Evolutionary conservation across 2,888 invertebrate genomes (phyloP), one percentile per base, ranked within the genome.

Genomic region (Bombyx huttoni): DNA sequence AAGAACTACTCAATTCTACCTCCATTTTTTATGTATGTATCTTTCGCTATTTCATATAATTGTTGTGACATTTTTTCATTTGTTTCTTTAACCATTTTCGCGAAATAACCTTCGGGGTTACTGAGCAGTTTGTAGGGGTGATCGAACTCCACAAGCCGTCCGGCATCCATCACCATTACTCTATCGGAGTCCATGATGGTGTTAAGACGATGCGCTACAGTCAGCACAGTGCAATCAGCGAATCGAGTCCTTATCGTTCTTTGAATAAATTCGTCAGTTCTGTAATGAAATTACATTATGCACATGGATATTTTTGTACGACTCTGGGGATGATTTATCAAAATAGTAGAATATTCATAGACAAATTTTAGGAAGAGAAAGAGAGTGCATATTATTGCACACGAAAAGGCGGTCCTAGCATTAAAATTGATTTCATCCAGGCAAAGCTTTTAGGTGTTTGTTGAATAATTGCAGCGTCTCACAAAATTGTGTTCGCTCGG

Each of bases 141-240:
- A 71, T 92, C 93, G 64, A 91, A 94, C 78, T 94, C 94, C 53
- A 91, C 92, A 53, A 95, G 90, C 13, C 84, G 78, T 0, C 98
- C 98, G 7, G 92, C 90, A 68, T 96, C 94, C 92, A 98, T 93
- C 1, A 97, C 96, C 70, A 97, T 89, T 13, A 97, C 93, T 55
- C 93, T 91, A 82, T 97, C 96, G 0, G 95, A 96, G 78, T 98
- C 97, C 93, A 98, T 97, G 57, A 98, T 94, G 0, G 97, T 98
- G 74, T 97, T 93, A 34, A 98, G 89, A 47, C 98, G 91, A 81
- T 98, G 97, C 6, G 97, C 97, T 45, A 98, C 96, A 0, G 97
- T 97, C 47, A 98, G 80, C 8, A 98, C 96, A 0, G 97, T 96
- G 76, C 96, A 97, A 14, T 93, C 84, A 12, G 90, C 89, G 73